Base-by-base conservation (phyloP, 23 tunicate species). In the Phallusia fumigata region DNA sequence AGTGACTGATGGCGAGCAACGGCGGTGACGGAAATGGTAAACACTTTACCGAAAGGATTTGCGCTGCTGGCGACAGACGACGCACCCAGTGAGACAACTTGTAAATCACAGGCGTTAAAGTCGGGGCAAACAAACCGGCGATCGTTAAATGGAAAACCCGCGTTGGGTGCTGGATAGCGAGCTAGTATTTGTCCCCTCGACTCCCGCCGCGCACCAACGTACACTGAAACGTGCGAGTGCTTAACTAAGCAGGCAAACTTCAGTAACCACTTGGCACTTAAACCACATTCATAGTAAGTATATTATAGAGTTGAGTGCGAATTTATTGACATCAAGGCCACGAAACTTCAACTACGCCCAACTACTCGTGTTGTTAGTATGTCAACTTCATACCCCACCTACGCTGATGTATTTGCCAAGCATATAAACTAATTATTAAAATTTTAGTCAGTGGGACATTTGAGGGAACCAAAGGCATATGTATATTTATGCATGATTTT, bases 141-240 rank as follows among this genome's bases (percentile, higher is more conserved):
- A 58, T 58, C 28, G 69, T 8, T 58, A 58, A 58, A 58, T 58
- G 69, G 69, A 58, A 58, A 58, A 58, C 13, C 69, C 69, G 26
- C 69, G 69, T 58, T 24, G 28, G 69, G 15, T 22, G 26, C 69
- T 58, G 28, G 10, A 40, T 58, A 3, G 69, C 13, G 13, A 22
- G 69, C 16, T 21, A 16, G 28, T 58, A 16, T 58, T 58, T 58
- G 13, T 16, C 47, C 47, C 8, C 10, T 40, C 26, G 69, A 58
- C 69, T 58, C 69, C 69, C 69, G 16, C 69, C 69, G 11, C 69
- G 69, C 69, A 22, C 69, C 11, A 58, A 22, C 28, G 69, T 58
- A 58, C 28, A 58, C 26, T 58, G 28, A 58, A 24, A 58, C 69
- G 69, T 24, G 69, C 69, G 69, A 58, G 3, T 22, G 69, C 28